Percentiles rank a stretch among this genome's conserved stretches.
phyloP scores from a whole-genome alignment of 2,797 vertebrate genomes.

The Alfaro cultratus region DNA sequence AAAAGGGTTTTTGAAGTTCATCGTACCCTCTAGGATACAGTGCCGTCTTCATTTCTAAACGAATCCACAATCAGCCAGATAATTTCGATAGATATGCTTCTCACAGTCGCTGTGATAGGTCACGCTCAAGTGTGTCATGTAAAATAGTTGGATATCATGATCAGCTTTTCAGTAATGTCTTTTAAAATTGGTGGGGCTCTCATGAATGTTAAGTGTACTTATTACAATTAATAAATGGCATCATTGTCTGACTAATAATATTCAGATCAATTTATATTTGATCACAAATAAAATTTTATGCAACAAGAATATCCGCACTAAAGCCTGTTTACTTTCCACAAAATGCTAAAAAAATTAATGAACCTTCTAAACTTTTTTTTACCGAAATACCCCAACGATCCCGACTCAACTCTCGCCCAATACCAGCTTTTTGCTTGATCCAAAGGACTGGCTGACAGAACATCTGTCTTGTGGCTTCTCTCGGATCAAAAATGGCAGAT shows the following conservation, averaged over 20 bases:
- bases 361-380: conserved; percentile 12
- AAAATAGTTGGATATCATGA: conserved; percentile 8
- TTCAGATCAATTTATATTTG: not conserved
- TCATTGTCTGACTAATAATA: not conserved
- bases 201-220: not conserved
- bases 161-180: not conserved
- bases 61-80: conserved; percentile 20
- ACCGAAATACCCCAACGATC: conserved; percentile 29
- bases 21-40: not conserved
- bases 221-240: conserved; percentile 1
- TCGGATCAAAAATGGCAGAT: conserved; percentile 4
- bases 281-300: not conserved
- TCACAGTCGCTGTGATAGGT: conserved; percentile 3
- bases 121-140: not conserved
- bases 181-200: not conserved
- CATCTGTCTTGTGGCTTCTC: conserved; percentile 19
- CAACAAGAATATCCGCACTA: not conserved
- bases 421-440: conserved; percentile 30
- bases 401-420: conserved; percentile 8
- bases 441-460: conserved; percentile 8
- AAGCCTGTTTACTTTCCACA: not conserved
- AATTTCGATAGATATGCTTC: not conserved
- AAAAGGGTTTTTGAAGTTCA: conserved; percentile 10
- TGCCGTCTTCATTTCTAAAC: conserved; percentile 16
- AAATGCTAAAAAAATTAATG: not conserved